A percentile compares a stretch with the other conserved stretches of the same genome.
phyloP scores from a whole-genome alignment of 2,113 vertebrate genomes.

The Polyodon spathula region DNA sequence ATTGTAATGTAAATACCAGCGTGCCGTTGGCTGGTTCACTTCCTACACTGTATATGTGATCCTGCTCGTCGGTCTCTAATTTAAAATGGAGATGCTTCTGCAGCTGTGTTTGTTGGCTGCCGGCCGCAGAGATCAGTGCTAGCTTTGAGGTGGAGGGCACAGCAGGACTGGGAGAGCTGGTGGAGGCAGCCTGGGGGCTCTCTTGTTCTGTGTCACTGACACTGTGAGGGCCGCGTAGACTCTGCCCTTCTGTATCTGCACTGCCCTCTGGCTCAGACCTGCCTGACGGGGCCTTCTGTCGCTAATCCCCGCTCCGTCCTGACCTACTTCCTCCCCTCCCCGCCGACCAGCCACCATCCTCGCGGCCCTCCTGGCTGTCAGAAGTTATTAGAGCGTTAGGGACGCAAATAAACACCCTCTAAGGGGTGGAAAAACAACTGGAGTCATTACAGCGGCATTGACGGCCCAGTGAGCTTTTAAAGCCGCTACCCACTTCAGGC shows the following conservation, averaged over 20 bases:
- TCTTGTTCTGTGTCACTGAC: constrained; percentile 46
- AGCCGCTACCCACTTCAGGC: too few relatives aligned
- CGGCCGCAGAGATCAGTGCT: too few relatives aligned
- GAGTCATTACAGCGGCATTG: too few relatives aligned
- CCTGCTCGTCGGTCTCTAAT: too few relatives aligned
- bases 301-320: constrained; percentile 52
- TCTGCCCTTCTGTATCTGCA: constrained; percentile 36
- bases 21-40: too few relatives aligned
- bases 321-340: constrained; percentile 50
- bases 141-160: too few relatives aligned
- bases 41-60: too few relatives aligned
- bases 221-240: constrained; percentile 40
- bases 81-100: too few relatives aligned
- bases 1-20: too few relatives aligned
- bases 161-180: constrained; percentile 24
- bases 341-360: constrained; percentile 13
- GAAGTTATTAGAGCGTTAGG: constrained; percentile 47
- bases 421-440: too few relatives aligned
- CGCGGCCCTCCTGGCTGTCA: constrained; percentile 50
- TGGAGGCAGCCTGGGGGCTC: constrained; percentile 43
- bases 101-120: too few relatives aligned
- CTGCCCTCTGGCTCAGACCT: constrained; percentile 40
- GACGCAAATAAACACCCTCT: constrained; percentile 52
- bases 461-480: too few relatives aligned
- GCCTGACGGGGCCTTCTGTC: constrained; percentile 53